phyloP scores from a whole-genome alignment of 2,113 vertebrate species.

The Elgaria multicarinata region DNA sequence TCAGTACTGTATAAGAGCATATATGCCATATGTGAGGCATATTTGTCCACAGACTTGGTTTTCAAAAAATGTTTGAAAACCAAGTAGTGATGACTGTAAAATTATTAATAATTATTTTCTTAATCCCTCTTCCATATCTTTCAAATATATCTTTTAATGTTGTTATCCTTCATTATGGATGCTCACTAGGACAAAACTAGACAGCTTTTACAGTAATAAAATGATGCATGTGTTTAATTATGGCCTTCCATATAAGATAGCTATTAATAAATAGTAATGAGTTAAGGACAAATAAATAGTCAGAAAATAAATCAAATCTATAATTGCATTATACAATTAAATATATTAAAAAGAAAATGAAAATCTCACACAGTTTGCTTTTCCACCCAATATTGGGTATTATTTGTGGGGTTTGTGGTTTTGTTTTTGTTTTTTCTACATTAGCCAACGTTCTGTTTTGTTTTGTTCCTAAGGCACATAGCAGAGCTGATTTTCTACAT shows the following conservation, averaged over 20 bases:
- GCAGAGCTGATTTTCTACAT: conserved; percentile 99
- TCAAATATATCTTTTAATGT: neutral
- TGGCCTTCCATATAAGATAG: neutral
- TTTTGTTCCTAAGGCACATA: conserved; percentile 84
- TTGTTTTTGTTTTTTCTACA: neutral
- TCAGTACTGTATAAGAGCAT: neutral
- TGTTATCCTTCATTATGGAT: neutral
- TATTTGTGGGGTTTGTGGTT: too few relatives aligned
- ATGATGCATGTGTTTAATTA: neutral
- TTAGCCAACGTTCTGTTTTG: conserved; percentile 17
- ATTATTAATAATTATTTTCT: neutral
- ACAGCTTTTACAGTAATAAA: neutral
- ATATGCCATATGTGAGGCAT: neutral
- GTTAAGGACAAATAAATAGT: neutral
- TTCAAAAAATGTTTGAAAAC: neutral
- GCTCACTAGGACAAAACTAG: neutral
- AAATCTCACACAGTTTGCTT: neutral
- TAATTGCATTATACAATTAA: neutral
- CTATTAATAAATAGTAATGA: neutral
- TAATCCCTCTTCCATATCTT: neutral
- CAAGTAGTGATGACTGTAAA: neutral
- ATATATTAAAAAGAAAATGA: neutral
- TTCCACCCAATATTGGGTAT: neutral
- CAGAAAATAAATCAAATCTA: neutral
- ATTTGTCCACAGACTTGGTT: neutral